Base-by-base conservation (phyloP, 2,888 invertebrate species). In the Chaitophorus viminalis region DNA sequence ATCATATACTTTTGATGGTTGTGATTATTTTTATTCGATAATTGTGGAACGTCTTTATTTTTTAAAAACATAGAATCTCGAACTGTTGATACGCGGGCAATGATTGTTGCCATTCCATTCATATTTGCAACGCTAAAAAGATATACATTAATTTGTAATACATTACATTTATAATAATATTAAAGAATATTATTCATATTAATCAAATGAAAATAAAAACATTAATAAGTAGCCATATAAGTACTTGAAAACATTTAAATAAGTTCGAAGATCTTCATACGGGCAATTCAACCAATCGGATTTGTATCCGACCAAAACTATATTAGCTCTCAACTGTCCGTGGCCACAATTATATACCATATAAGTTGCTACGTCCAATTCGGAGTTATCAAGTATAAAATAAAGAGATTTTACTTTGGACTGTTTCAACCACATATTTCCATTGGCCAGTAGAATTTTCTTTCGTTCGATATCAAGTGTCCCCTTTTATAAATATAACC, bases 191-290 rank as follows among this genome's bases (percentile, higher is more conserved):
- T 11, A 46, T 21, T 18, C 14, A 14, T 39, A 18, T 75, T 3
- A 36, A n/a, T 25, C 31, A 76, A 8, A 82, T 98, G 70, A 29
- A 18, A 36, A 3, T 29, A 31, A 9, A 46, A 39, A 0, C 39
- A 46, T 75, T 31, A 65, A 33, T 11, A 86, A 18, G n/a, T n/a
- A n/a, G n/a, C 25, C 1, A 14, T 60, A 94, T 96, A 14, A 46
- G 94, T 93, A 99, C 97, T 99, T 98, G 93, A 99, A 95, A 76
- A 97, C 94, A 91, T 97, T 97, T 90, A 99, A 98, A 92, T 99
- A 99, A 91, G 97, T 96, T 82, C 94, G 93, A 70, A 98, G 92
- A 89, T 96, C 95, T 83, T 94, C 93, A 31, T 93, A 93, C 0
- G 94, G 93, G 90, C 97, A 96, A 6, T 94, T 94, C 90, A 94